Conservation (phyloP, 2,888 invertebrate species). For the Loripinus fragilis region DNA sequence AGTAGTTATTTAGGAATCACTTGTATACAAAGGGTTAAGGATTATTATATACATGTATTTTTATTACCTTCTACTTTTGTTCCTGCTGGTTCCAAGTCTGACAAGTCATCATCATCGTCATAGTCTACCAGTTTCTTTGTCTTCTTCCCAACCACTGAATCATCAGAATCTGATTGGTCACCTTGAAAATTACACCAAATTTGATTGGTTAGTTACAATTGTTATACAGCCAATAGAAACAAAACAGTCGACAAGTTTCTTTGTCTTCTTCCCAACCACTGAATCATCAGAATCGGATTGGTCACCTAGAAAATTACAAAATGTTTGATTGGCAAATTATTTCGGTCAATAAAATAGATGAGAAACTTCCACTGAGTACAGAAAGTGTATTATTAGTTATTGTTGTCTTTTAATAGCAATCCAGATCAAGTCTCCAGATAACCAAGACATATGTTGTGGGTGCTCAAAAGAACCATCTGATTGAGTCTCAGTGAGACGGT, state of each 20-base stretch:
- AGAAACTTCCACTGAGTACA: too few relatives aligned
- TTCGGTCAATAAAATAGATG: too few relatives aligned
- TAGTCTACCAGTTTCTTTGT: constrained; percentile 63
- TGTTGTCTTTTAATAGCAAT: too few relatives aligned
- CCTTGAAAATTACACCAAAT: constrained; percentile 26
- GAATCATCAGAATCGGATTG: constrained; percentile 60
- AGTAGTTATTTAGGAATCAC: too few relatives aligned
- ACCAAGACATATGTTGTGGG: too few relatives aligned
- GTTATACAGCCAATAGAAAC: background rate
- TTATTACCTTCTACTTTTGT: constrained; percentile 45
- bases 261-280: constrained; percentile 66
- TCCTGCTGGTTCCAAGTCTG: constrained; percentile 58
- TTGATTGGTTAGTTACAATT: background rate
- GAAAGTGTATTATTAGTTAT: too few relatives aligned
- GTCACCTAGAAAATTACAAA: constrained; percentile 28
- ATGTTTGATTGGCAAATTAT: too few relatives aligned
- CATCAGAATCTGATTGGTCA: constrained; percentile 57
- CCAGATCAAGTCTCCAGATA: too few relatives aligned
- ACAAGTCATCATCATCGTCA: constrained; percentile 62
- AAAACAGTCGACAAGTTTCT: constrained; percentile 57
- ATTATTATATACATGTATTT: too few relatives aligned
- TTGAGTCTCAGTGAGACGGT: too few relatives aligned
- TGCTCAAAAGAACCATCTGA: too few relatives aligned
- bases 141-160: constrained; percentile 62
- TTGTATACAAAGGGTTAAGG: too few relatives aligned